These are phyloP conservation scores for Temnothorax longispinosus DNA, from an alignment of 1,140 invertebrate genomes.

Conservation along the genomic window DNA sequence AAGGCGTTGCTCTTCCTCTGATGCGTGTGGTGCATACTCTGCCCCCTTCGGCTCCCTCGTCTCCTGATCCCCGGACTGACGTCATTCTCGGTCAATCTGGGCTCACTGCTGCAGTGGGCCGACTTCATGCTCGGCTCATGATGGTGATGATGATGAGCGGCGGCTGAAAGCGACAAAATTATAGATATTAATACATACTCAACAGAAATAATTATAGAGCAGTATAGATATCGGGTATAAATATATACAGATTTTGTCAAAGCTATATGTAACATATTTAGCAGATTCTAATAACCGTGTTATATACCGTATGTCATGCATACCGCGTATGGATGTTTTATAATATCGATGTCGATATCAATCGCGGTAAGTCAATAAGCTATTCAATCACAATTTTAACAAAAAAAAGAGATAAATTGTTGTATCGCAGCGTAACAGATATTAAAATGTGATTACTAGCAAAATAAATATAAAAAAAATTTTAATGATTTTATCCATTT, in stretches of 20 bases:
- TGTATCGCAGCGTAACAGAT: background rate
- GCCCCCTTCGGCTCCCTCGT: slow-evolving; percentile 86
- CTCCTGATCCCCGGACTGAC: slow-evolving; percentile 86
- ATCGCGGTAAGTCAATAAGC: background rate
- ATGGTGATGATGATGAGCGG: slow-evolving; percentile 84
- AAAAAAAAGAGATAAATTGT: background rate
- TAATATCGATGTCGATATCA: slow-evolving; percentile 7
- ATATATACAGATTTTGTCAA: background rate
- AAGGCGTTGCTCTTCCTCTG: slow-evolving; percentile 91
- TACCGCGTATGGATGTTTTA: too few species aligned
- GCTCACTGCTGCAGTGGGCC: slow-evolving; percentile 87
- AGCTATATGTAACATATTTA: background rate
- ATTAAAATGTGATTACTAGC: slow-evolving; percentile 7
- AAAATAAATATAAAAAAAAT: background rate
- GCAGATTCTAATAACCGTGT: background rate
- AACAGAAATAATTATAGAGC: background rate
- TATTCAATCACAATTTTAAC: background rate
- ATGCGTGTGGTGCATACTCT: slow-evolving; percentile 85
- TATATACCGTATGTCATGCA: background rate
- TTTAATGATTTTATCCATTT: background rate
- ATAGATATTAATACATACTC: background rate
- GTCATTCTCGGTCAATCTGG: slow-evolving; percentile 87
- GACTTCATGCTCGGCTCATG: slow-evolving; percentile 76
- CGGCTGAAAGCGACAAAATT: slow-evolving; percentile 55
- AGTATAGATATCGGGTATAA: background rate